These are phyloP conservation scores for Apis florea DNA, from an alignment of 1,140 invertebrate genomes.

Conservation along the genomic window DNA sequence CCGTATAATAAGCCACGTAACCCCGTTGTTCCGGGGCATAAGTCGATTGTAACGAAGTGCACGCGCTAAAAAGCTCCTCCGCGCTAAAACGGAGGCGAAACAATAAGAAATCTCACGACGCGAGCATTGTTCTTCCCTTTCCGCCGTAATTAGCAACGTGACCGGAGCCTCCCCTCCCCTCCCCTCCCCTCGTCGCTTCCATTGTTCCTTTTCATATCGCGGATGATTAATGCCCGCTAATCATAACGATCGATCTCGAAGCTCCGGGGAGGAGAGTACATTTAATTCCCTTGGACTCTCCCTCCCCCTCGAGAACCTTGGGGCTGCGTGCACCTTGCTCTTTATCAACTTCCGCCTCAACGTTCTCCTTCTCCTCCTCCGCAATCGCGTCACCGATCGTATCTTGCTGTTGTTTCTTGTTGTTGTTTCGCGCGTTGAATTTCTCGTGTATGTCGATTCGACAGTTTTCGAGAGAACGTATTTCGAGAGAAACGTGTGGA, in stretches of 20 bases:
- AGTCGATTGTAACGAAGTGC: constrained; percentile 9
- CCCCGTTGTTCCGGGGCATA: not conserved
- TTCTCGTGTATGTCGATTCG: too few relatives aligned
- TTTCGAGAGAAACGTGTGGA: too few relatives aligned
- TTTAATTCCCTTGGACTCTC: constrained; percentile 38
- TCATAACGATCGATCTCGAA: constrained; percentile 42
- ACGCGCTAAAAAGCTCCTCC: constrained; percentile 2
- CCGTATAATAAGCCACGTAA: not conserved
- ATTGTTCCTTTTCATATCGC: constrained; percentile 49
- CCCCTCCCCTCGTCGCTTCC: constrained; percentile 23
- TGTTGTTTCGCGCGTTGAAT: too few relatives aligned
- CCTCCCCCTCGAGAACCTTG: not conserved
- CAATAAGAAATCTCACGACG: constrained; percentile 42
- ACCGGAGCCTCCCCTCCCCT: not conserved
- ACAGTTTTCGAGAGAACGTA: too few relatives aligned
- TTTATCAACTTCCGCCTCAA: constrained; percentile 30
- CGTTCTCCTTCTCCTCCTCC: not conserved
- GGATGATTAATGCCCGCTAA: constrained; percentile 49
- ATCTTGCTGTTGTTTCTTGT: too few relatives aligned
- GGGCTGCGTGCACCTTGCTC: constrained; percentile 10
- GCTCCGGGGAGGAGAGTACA: not conserved
- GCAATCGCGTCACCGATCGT: not conserved
- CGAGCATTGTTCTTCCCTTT: constrained; percentile 39
- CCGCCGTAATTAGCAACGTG: constrained; percentile 44
- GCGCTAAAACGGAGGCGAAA: not conserved